Evolutionary conservation across 2,113 vertebrate species (phyloP), one percentile per base, ranked within the genome.

Genomic region (Melanotaenia duboulayi): DNA sequence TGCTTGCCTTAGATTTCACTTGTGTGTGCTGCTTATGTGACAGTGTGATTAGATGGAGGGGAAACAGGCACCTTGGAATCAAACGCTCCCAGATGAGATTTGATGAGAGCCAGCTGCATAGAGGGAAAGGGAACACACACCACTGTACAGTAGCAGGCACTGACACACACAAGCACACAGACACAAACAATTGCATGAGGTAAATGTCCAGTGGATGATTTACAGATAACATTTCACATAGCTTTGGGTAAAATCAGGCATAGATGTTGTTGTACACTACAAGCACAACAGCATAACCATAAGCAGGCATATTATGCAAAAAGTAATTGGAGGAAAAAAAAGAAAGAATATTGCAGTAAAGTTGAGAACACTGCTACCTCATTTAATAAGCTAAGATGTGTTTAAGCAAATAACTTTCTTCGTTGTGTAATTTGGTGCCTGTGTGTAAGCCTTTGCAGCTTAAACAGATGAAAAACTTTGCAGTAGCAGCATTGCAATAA

Each of bases 61-160:
- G 85, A 90, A 90, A 85, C 88, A 91, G 87, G 82, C 86, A 90
- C 88, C 87, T 92, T 78, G 82, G 84, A 92, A 93, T 93, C 92
- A 93, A 93, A 91, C 76, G 89, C 78, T 93, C 88, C 91, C 93
- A 93, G 90, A 92, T 93, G 92, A 91, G 74, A 80, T 74, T 0
- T 92, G 92, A 94, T 87, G 79, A 90, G 88, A 87, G 72, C 88
- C 93, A 92, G 92, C 87, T 94, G 93, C 84, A 77, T 49, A 74
- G 48, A 71, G 66, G 75, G 80, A 84, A 74, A 65, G 72, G 58
- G 72, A 74, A 79, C 46, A 79, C 76, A 28, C 79, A 35, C 48
- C 42, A 44, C 58, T 32, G 40, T 71, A 89, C 89, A 42, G 87
- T 89, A 90, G 89, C 84, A 81, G 64, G 63, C 71, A 22, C 62